Percentiles rank a stretch among this genome's conserved stretches.
Conservation (phyloP, 2,888 invertebrate genomes). For the Tridacna gigas region DNA sequence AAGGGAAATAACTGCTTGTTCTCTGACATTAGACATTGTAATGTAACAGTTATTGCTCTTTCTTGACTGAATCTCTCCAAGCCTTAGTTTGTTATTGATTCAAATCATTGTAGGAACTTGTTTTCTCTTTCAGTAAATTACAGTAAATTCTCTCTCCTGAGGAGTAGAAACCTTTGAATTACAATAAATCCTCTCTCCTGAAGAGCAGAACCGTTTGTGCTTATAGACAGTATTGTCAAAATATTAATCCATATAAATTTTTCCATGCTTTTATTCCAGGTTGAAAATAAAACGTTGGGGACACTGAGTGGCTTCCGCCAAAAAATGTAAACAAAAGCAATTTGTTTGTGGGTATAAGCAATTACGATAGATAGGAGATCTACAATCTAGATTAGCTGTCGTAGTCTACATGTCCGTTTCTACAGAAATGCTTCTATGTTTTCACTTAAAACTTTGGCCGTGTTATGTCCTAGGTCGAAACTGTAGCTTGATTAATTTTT, state of each 20-base stretch:
- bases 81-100: too few relatives aligned
- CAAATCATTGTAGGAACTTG: too few relatives aligned
- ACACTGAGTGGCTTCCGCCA: neutral
- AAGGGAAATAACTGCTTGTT: neutral
- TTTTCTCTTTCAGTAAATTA: too few relatives aligned
- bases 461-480: slow-evolving; percentile 21
- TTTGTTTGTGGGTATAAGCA: slow-evolving; percentile 24
- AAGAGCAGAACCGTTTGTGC: too few relatives aligned
- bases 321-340: slow-evolving; percentile 17
- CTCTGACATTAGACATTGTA: neutral
- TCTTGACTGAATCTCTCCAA: too few relatives aligned
- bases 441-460: slow-evolving; percentile 11
- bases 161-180: too few relatives aligned
- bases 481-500: slow-evolving; percentile 27
- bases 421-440: slow-evolving; percentile 21
- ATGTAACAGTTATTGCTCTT: neutral
- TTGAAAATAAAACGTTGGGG: neutral
- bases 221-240: too few relatives aligned
- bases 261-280: slow-evolving; percentile 3
- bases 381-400: slow-evolving; percentile 33
- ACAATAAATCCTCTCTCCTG: too few relatives aligned
- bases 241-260: too few relatives aligned
- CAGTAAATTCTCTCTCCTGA: too few relatives aligned
- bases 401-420: slow-evolving; percentile 31
- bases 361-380: slow-evolving; percentile 30